phyloP scores from a whole-genome alignment of 2,888 invertebrate species.

The Trissolcus japonicus region DNA sequence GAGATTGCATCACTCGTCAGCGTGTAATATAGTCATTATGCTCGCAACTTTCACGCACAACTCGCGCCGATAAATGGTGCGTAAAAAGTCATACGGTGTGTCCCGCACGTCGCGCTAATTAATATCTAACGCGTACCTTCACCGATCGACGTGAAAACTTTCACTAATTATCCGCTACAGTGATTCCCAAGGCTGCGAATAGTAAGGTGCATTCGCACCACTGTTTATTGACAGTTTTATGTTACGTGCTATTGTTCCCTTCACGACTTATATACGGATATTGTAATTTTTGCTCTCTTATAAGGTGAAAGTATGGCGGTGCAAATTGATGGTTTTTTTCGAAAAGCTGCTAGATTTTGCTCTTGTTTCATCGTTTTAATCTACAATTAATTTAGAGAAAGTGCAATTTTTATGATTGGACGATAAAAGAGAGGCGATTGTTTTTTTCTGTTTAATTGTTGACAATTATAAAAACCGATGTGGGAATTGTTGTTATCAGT shows the following conservation, averaged over 20 bases:
- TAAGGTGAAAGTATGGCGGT: constrained; percentile 28
- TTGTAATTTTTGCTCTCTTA: constrained; percentile 20
- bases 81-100: constrained; percentile 27
- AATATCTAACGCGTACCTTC: constrained; percentile 27
- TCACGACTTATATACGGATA: not conserved
- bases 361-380: not conserved
- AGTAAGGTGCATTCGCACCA: constrained; percentile 2
- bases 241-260: constrained; percentile 18
- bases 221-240: constrained; percentile 22
- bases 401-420: not conserved
- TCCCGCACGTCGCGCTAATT: constrained; percentile 33
- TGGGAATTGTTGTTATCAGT: too few species aligned
- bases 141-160: constrained; percentile 31
- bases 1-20: constrained; percentile 44
- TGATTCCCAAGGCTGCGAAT: constrained; percentile 24
- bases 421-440: too few species aligned
- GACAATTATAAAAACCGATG: too few species aligned
- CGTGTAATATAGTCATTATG: constrained; percentile 49
- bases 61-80: constrained; percentile 37
- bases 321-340: constrained; percentile 9
- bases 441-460: too few species aligned
- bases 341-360: constrained; percentile 3
- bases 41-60: constrained; percentile 25
- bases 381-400: constrained; percentile 10
- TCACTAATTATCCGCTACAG: constrained; percentile 41